These are phyloP conservation scores for Cydia pomonella DNA, from an alignment of 1,140 invertebrate genomes.

Conservation along the genomic window DNA sequence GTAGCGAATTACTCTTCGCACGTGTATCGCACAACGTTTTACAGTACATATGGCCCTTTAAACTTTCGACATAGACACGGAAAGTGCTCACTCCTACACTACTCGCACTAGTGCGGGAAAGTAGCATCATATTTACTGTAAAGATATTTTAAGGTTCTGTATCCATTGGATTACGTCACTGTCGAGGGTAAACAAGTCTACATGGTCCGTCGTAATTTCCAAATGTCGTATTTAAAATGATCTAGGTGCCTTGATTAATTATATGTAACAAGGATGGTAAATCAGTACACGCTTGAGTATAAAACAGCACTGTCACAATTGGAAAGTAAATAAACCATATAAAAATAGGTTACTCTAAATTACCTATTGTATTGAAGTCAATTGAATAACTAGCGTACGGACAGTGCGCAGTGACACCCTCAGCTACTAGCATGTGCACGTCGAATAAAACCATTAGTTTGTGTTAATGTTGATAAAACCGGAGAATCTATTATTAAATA, in stretches of 20 bases:
- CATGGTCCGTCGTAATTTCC: too few relatives aligned
- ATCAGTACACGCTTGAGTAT: neutral
- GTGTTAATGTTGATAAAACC: neutral
- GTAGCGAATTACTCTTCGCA: too few relatives aligned
- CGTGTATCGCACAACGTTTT: too few relatives aligned
- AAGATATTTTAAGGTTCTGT: too few relatives aligned
- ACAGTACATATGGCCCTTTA: too few relatives aligned
- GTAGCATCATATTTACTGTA: too few relatives aligned
- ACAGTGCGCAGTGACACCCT: constrained; percentile 37
- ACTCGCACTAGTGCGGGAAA: too few relatives aligned
- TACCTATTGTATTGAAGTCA: constrained; percentile 68
- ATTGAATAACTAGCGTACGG: constrained; percentile 43
- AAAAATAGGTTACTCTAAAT: constrained; percentile 41
- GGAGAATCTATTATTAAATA: neutral
- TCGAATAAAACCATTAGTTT: constrained; percentile 12
- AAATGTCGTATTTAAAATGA: too few relatives aligned
- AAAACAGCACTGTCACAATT: constrained; percentile 12
- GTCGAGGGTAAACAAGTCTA: too few relatives aligned
- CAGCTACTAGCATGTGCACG: constrained; percentile 40
- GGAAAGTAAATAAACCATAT: constrained; percentile 14
- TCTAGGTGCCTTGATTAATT: neutral
- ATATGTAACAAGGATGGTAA: neutral
- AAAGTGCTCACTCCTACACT: too few relatives aligned
- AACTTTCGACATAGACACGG: too few relatives aligned
- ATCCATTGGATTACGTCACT: too few relatives aligned